Evolutionary conservation across 2,888 invertebrate species (phyloP), one percentile per base, ranked within the genome.

Genomic region (Acronicta psi): DNA sequence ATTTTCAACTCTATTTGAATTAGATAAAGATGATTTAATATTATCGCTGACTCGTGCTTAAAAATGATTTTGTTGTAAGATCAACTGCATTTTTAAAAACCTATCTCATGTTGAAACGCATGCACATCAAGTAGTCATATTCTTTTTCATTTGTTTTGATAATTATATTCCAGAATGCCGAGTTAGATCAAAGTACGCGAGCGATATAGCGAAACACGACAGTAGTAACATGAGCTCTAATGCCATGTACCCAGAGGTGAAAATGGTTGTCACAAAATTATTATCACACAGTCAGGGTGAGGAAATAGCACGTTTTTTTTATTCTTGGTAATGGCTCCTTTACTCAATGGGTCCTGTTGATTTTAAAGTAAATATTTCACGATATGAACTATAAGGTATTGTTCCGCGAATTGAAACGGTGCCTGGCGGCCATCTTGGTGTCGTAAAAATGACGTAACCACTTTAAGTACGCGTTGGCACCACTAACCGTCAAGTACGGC

Each of bases 221-320:
- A 76, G 43, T 59, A 69, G 66, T 72, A 78, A 74, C 73, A 58
- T 79, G 70, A 81, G 84, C 73, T 63, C 80, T 73, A 78, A 80
- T 36, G 70, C 81, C 58, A 85, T 82, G 51, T 91, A 88, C 73
- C 93, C 92, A 77, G 92, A 93, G 82, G 84, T 93, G 86, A 92
- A 91, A 91, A 83, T 92, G 55, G 93, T 93, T 79, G 89, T 93
- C 59, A 90, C 93, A 76, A 93, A 92, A 88, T 81, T 93, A 68
- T 86, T 93, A 81, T 88, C 90, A 57, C 88, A 86, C 66, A 85
- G 85, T 65, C 86, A 87, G 80, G 93, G 93, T 93, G 91, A 93
- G 89, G 57, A 67, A 83, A 55, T 58, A 17, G 68, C 67, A 67
- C 53, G 38, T 46, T 56, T 49, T 45, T 49, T 45, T 52, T 52